A percentile compares a stretch with the other conserved stretches of the same genome.
Conservation (phyloP, 92 coral and sea anemone species). For the Epizoanthus scotinus region DNA sequence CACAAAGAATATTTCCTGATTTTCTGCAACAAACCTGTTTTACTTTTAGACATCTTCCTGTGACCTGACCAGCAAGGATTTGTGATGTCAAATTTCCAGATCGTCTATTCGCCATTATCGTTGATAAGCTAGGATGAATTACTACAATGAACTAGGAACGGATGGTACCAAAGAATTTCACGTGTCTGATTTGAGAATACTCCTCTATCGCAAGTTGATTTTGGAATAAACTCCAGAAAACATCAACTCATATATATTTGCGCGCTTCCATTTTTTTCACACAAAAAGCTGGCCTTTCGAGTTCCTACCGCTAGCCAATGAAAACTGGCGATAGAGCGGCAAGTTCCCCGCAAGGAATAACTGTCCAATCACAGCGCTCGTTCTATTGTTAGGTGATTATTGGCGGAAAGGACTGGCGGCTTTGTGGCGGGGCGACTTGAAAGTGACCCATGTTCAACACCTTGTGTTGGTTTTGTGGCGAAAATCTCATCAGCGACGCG, state of each 20-base stretch:
- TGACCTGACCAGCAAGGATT: conserved; percentile 59
- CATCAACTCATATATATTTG: conserved; percentile 43
- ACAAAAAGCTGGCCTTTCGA: not conserved
- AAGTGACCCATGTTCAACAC: not conserved
- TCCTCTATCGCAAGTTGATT: conserved; percentile 17
- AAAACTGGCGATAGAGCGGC: conserved; percentile 38
- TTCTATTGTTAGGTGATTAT: conserved; percentile 49
- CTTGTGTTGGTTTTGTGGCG: conserved; percentile 8
- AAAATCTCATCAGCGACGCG: conserved; percentile 10
- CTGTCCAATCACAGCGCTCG: conserved; percentile 45
- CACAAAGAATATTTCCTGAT: not conserved
- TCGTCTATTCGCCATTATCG: conserved; percentile 63
- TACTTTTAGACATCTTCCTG: conserved; percentile 67
- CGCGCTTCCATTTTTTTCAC: conserved; percentile 35
- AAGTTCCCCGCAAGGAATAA: conserved; percentile 1
- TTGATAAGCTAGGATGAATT: conserved; percentile 3
- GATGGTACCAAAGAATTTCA: not conserved
- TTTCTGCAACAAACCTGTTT: conserved; percentile 61
- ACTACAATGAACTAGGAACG: not conserved
- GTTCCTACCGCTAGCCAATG: conserved; percentile 41
- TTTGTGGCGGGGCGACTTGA: conserved; percentile 41
- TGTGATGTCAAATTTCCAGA: conserved; percentile 56
- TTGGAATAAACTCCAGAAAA: conserved; percentile 22
- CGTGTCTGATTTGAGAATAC: not conserved
- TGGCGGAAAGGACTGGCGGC: conserved; percentile 52